Percentiles rank a stretch among this genome's conserved stretches.
Evolutionary conservation across 2,797 vertebrate species (phyloP).

Genomic region (Ctenopoma kingsleyae): DNA sequence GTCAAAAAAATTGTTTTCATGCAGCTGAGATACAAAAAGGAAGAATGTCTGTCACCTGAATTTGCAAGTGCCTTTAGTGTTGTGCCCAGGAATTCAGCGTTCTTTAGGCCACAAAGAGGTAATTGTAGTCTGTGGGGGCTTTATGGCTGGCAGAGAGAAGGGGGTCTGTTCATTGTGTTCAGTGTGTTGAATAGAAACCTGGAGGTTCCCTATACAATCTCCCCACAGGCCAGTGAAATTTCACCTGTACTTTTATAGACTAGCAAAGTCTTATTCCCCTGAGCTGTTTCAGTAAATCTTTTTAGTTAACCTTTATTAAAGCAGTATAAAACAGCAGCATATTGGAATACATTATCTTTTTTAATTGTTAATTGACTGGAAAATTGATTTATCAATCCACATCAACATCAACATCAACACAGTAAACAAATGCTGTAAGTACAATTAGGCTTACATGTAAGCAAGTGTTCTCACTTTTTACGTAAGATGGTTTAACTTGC

Average conservation of each 20-base stretch:
- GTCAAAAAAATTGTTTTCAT: neutral
- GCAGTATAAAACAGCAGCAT: constrained; percentile 15
- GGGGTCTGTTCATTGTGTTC: constrained; percentile 73
- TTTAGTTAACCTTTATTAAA: constrained; percentile 18
- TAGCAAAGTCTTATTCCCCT: constrained; percentile 49
- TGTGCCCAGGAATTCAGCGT: constrained; percentile 70
- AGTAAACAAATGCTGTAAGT: too few relatives aligned
- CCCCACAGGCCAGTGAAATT: constrained; percentile 49
- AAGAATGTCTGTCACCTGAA: constrained; percentile 60
- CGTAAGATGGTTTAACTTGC: neutral
- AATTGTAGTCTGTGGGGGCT: constrained; percentile 75
- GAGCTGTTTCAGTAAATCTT: constrained; percentile 59
- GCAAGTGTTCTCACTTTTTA: neutral
- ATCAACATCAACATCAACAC: neutral
- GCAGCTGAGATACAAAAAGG: constrained; percentile 27
- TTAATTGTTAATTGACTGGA: too few relatives aligned
- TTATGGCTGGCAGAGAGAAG: constrained; percentile 61
- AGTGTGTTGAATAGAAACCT: constrained; percentile 75
- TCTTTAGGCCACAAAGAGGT: constrained; percentile 78
- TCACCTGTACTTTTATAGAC: constrained; percentile 44
- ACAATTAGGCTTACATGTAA: neutral
- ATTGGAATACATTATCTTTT: constrained; percentile 34
- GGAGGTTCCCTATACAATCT: constrained; percentile 67
- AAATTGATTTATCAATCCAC: neutral
- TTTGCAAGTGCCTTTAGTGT: constrained; percentile 64